Evolutionary conservation across 2,113 vertebrate genomes (phyloP).

Genomic region (Procavia capensis): DNA sequence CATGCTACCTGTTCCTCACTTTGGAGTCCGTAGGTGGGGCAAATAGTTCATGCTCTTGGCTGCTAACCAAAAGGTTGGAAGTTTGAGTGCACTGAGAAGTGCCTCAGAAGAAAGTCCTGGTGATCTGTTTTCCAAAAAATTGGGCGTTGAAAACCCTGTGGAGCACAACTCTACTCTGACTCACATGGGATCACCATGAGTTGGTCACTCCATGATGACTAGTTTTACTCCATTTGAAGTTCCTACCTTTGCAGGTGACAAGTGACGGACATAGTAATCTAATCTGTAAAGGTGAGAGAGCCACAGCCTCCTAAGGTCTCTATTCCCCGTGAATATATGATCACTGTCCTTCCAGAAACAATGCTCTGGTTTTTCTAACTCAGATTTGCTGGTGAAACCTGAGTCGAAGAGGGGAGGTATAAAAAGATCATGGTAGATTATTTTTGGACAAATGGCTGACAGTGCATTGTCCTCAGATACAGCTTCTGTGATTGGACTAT

Average conservation of each 20-base stretch:
- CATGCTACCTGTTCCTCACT: not conserved
- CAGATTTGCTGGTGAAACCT: not conserved
- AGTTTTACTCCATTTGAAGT: not conserved
- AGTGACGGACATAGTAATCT: not conserved
- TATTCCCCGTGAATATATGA: not conserved
- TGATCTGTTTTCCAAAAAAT: not conserved
- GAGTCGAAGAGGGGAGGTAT: not conserved
- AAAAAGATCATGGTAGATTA: not conserved
- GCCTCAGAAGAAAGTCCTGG: not conserved
- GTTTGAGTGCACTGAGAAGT: not conserved
- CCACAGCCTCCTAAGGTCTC: not conserved
- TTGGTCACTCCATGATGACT: not conserved
- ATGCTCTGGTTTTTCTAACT: not conserved
- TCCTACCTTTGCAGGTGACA: not conserved
- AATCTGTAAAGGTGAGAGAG: not conserved
- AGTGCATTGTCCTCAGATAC: not conserved
- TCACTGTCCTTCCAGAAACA: not conserved
- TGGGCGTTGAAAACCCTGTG: not conserved
- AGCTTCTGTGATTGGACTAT: not conserved
- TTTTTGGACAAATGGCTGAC: conserved; percentile 1
- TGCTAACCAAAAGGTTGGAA: not conserved
- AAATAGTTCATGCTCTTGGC: not conserved
- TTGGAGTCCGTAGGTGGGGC: not conserved
- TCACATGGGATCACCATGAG: not conserved
- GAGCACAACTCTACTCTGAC: not conserved